Base-by-base conservation (phyloP, 2,797 vertebrate species). In the Falco naumanni region DNA sequence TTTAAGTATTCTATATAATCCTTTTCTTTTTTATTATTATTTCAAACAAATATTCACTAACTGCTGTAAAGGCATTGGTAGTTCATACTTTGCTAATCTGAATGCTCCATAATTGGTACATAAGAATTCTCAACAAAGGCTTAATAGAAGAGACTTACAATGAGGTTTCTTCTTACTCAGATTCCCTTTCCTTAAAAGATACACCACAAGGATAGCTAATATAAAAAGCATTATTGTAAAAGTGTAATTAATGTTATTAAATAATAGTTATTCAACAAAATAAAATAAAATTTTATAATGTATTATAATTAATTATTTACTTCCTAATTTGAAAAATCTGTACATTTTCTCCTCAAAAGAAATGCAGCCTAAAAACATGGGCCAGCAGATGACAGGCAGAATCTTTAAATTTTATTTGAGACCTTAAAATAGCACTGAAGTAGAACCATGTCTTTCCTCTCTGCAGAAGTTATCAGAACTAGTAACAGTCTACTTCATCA, bases 1-100 rank as follows among this genome's bases (percentile, higher is more conserved):
- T 94, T 82, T 86, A 87, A 94, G 53, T 70, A 89, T 91, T 96
- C 88, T 91, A 79, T 86, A 47, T 47, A 91, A 71, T 68, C 25
- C 6, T 41, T 83, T 64, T 48, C 34, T 84, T 39, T 63, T 61
- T 56, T 26, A 68, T 70, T 61, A 39, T 11, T 33, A 41, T 28
- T 94, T 65, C 57, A 85, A 74, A 83, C 9, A 1, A 6, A 48
- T 88, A 85, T 87, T 81, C 80, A 80, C 15, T 78, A 88, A 64
- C 28, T 92, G 45, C 43, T 56, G 41, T 91, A 56, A 79, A 83
- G 92, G 39, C 51, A 74, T 33, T 69, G 39, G 37, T 65, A 93
- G 61, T 87, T 75, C 29, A 43, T 69, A 41, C 31, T 81, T 93
- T 89, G 43, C 11, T 91, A 88, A 87, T 94, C 39, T 83, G 54